A percentile compares a stretch with the other conserved stretches of the same genome.
Conservation (phyloP, 2,797 vertebrate genomes). For the Rhinatrema bivittatum region DNA sequence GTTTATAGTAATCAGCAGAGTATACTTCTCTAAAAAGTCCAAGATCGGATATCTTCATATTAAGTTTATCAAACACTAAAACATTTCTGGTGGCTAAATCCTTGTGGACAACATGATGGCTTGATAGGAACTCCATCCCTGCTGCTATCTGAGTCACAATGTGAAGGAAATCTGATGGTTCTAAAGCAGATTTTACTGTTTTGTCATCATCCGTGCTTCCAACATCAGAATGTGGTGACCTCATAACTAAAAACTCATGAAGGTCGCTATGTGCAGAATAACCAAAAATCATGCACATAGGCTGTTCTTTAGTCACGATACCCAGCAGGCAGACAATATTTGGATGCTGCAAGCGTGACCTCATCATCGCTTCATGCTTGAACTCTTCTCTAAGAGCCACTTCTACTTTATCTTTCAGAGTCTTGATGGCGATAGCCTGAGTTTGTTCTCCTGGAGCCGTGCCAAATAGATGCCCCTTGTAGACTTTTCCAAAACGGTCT, state of each 20-base stretch:
- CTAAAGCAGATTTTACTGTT: conserved; percentile 83
- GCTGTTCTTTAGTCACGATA: conserved; percentile 86
- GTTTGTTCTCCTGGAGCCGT: conserved; percentile 77
- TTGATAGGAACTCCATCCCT: conserved; percentile 92
- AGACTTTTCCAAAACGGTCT: conserved; percentile 93
- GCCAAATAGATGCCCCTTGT: conserved; percentile 89
- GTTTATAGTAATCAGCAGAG: conserved; percentile 89
- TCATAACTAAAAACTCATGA: conserved; percentile 91
- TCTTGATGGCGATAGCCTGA: conserved; percentile 89
- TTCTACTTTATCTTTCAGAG: conserved; percentile 88
- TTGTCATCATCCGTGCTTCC: conserved; percentile 90
- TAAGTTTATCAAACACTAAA: conserved; percentile 85
- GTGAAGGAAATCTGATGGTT: conserved; percentile 87
- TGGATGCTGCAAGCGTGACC: conserved; percentile 83
- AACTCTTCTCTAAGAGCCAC: conserved; percentile 81
- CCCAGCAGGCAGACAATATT: conserved; percentile 84
- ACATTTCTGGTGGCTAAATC: conserved; percentile 91
- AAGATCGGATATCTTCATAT: conserved; percentile 85
- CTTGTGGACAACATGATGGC: conserved; percentile 87
- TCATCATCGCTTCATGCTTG: conserved; percentile 80
- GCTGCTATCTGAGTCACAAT: conserved; percentile 84
- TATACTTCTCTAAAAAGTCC: conserved; percentile 92
- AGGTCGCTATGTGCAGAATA: conserved; percentile 84
- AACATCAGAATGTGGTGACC: conserved; percentile 88
- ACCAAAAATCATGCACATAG: conserved; percentile 87